These are phyloP conservation scores for Drosophila ironensis DNA, from an alignment of 1,140 invertebrate species.

Conservation along the genomic window DNA sequence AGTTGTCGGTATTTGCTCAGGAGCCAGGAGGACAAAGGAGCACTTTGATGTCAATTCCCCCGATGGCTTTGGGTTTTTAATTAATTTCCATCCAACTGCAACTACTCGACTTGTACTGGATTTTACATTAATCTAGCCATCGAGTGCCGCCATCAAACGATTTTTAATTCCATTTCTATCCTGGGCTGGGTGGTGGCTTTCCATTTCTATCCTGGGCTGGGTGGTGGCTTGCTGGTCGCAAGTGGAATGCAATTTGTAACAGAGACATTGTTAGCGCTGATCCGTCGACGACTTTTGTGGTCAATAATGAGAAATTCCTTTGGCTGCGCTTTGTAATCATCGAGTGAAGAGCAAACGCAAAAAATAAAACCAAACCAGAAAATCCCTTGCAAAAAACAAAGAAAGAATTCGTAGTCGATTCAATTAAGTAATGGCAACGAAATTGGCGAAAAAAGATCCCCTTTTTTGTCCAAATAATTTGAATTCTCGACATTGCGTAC, in stretches of 20 bases:
- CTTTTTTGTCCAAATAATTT: constrained; percentile 54
- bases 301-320: constrained; percentile 78
- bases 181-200: constrained; percentile 12
- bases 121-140: constrained; percentile 66
- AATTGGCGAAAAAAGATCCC: constrained; percentile 17
- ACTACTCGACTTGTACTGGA: constrained; percentile 41
- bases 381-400: constrained; percentile 50
- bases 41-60: constrained; percentile 40
- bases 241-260: constrained; percentile 45
- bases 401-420: constrained; percentile 69
- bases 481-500: constrained; percentile 59
- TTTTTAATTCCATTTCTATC: constrained; percentile 69
- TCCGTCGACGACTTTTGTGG: constrained; percentile 63
- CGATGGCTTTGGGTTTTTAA: constrained; percentile 57
- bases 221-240: background rate
- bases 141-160: constrained; percentile 65
- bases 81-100: constrained; percentile 51
- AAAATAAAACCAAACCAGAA: constrained; percentile 14
- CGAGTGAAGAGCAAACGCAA: constrained; percentile 12
- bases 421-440: constrained; percentile 68
- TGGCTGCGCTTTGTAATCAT: constrained; percentile 56
- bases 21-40: constrained; percentile 16
- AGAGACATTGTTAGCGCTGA: constrained; percentile 62
- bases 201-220: constrained; percentile 35
- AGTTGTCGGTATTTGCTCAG: constrained; percentile 44